A percentile compares a stretch with the other conserved stretches of the same genome.
Conservation (phyloP, 1,140 invertebrate species). For the Aradophagus sp. region DNA sequence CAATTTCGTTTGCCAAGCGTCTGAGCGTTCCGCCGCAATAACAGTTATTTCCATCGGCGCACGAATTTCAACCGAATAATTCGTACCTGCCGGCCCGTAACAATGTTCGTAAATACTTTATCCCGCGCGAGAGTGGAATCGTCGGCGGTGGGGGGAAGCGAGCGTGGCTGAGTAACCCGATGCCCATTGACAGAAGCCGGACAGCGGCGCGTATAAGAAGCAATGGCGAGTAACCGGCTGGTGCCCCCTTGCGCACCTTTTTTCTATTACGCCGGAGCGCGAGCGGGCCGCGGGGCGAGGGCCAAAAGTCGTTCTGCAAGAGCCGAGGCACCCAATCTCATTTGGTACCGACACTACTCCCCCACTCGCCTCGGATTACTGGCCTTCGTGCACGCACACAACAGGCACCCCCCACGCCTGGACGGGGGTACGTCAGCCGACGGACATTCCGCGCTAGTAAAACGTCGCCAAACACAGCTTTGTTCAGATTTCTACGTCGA, state of each 20-base stretch:
- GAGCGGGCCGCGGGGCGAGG: constrained; percentile 20
- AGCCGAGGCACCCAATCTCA: constrained; percentile 34
- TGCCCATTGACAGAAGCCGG: constrained; percentile 46
- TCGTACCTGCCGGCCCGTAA: too few relatives aligned
- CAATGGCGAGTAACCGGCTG: constrained; percentile 42
- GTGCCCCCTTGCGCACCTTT: constrained; percentile 27
- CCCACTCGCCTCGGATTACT: constrained; percentile 43
- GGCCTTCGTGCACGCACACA: constrained; percentile 43
- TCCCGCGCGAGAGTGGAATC: too few relatives aligned
- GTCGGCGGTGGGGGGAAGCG: constrained; percentile 17
- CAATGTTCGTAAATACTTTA: too few relatives aligned
- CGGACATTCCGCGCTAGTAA: too few relatives aligned
- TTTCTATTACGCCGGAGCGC: constrained; percentile 28
- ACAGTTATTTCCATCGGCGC: too few relatives aligned
- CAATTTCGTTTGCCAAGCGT: too few relatives aligned
- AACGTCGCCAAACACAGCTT: constrained; percentile 33
- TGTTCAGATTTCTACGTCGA: too few relatives aligned
- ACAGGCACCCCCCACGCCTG: constrained; percentile 5
- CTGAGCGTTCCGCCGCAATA: too few relatives aligned
- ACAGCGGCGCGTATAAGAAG: constrained; percentile 39
- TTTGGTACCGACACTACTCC: constrained; percentile 40
- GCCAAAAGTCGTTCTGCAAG: constrained; percentile 48
- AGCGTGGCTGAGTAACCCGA: constrained; percentile 61
- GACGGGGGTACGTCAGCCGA: constrained; percentile 16
- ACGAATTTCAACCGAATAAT: too few relatives aligned